Percentiles rank a stretch among this genome's conserved stretches.
These are phyloP conservation scores for Physocephala rufipes DNA, from an alignment of 2,888 invertebrate genomes.

Conservation along the genomic window DNA sequence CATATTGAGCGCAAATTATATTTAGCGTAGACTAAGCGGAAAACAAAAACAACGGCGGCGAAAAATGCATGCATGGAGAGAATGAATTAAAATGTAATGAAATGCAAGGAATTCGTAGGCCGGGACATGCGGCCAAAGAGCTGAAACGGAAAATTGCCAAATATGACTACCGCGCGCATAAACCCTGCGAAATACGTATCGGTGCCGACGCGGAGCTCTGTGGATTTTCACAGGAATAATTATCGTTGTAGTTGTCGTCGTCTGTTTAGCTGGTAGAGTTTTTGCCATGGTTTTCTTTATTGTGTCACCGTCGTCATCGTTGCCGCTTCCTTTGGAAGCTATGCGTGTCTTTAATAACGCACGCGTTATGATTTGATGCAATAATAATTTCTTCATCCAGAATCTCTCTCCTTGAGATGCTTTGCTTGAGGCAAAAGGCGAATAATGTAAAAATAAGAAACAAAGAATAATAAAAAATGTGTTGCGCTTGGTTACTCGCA, in stretches of 20 bases:
- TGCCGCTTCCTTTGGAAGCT: constrained; percentile 12
- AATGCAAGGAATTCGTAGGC: constrained; percentile 17
- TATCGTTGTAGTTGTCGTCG: neutral
- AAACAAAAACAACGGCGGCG: neutral
- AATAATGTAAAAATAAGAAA: neutral
- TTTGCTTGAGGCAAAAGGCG: too few species aligned
- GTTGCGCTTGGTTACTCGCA: constrained; percentile 9
- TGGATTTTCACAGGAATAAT: neutral
- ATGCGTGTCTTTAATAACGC: constrained; percentile 27
- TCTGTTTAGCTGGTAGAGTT: too few species aligned
- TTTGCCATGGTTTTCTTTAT: neutral
- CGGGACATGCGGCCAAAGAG: neutral
- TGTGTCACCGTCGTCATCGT: neutral
- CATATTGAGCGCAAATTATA: constrained; percentile 31
- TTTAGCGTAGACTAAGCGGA: neutral
- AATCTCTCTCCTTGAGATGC: neutral
- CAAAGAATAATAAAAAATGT: constrained; percentile 3
- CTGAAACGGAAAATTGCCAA: neutral
- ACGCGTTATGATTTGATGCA: constrained; percentile 16
- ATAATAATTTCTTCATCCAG: constrained; percentile 30
- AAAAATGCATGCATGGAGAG: too few species aligned
- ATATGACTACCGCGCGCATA: neutral
- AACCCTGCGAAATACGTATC: neutral
- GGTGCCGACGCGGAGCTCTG: neutral
- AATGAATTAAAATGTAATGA: constrained; percentile 12